Percentiles rank a stretch among this genome's conserved stretches.
phyloP scores from a whole-genome alignment of 2,888 invertebrate genomes.

The Oxytorus armatus region DNA sequence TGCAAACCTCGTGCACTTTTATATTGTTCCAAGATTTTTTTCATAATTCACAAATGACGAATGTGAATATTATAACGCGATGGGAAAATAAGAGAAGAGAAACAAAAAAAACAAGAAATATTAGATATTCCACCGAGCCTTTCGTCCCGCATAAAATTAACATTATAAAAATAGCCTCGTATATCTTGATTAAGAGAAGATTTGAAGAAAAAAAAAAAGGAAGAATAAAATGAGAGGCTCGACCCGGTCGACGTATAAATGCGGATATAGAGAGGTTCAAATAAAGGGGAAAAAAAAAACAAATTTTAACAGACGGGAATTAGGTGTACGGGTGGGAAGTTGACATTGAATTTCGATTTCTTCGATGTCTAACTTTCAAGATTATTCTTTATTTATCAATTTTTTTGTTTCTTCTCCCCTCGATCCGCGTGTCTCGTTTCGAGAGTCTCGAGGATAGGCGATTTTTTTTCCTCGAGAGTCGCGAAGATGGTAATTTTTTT shows the following conservation, averaged over 20 bases:
- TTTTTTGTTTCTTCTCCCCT: slow-evolving; percentile 19
- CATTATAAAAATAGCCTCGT: slow-evolving; percentile 5
- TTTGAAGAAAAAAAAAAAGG: slow-evolving; percentile 12
- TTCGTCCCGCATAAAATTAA: not conserved
- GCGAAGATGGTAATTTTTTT: too few relatives aligned
- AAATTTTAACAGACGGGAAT: not conserved
- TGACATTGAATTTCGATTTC: slow-evolving; percentile 59
- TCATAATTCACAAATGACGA: not conserved
- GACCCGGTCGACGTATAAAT: slow-evolving; percentile 22
- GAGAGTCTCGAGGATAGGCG: slow-evolving; percentile 9
- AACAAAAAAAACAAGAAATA: not conserved
- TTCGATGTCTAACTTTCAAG: slow-evolving; percentile 47
- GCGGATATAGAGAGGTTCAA: slow-evolving; percentile 25
- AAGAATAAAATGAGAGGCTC: slow-evolving; percentile 31
- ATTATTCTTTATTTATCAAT: slow-evolving; percentile 27
- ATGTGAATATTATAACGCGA: not conserved
- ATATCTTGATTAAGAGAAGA: slow-evolving; percentile 13
- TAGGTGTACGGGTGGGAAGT: slow-evolving; percentile 33
- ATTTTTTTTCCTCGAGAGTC: not conserved
- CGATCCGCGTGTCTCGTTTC: slow-evolving; percentile 21
- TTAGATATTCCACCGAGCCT: not conserved
- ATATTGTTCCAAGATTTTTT: slow-evolving; percentile 8
- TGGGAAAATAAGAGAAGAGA: not conserved
- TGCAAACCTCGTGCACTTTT: slow-evolving; percentile 1
- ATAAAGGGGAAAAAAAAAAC: slow-evolving; percentile 11